Evolutionary conservation across 2,888 invertebrate genomes (phyloP).

Genomic region (Andricus quercusramuli): DNA sequence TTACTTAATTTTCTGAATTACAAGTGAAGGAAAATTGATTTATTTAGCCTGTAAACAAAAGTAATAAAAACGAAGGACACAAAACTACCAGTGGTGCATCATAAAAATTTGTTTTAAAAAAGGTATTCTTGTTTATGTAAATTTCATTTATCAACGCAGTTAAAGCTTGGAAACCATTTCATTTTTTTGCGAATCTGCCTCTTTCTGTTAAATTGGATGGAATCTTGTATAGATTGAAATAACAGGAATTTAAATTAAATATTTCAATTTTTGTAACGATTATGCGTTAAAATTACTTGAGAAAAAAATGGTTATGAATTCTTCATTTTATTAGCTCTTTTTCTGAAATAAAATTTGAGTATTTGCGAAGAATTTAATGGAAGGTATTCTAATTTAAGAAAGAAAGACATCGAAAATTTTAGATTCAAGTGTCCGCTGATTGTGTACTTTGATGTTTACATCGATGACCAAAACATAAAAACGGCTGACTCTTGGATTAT

Average conservation of each 20-base stretch:
- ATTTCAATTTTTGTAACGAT: background rate
- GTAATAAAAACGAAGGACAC: background rate
- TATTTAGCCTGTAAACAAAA: background rate
- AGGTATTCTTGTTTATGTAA: background rate
- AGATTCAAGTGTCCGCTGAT: background rate
- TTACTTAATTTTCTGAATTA: too few relatives aligned
- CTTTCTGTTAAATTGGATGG: background rate
- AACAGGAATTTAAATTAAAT: background rate
- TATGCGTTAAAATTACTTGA: background rate
- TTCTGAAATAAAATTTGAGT: background rate
- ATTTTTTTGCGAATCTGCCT: background rate
- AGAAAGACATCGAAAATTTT: background rate
- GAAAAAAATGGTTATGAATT: background rate
- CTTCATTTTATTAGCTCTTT: background rate
- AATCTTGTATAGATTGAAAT: background rate
- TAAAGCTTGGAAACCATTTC: background rate
- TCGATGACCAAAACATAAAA: constrained; percentile 47
- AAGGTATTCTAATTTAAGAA: background rate
- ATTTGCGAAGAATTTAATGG: background rate
- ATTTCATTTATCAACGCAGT: background rate
- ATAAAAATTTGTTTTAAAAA: background rate
- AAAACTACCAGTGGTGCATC: background rate
- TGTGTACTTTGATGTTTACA: constrained; percentile 49
- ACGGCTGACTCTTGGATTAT: constrained; percentile 29
- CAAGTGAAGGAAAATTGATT: too few relatives aligned